Evolutionary conservation across 2,888 invertebrate species (phyloP).

Genomic region (Eumerus sabulonum): DNA sequence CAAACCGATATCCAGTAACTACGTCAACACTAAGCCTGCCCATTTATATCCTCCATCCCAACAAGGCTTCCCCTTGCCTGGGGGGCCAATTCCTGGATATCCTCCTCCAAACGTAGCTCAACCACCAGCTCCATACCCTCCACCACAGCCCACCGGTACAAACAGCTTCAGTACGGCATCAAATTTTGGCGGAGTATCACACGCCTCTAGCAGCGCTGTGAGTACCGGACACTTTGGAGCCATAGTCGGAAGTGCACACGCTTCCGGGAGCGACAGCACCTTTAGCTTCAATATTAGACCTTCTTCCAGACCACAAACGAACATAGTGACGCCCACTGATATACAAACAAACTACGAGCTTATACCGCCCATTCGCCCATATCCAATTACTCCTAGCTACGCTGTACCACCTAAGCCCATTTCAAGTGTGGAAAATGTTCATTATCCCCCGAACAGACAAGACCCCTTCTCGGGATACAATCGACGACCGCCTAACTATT

Average conservation of each 20-base stretch:
- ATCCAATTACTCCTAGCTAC: conserved; percentile 63
- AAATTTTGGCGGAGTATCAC: conserved; percentile 68
- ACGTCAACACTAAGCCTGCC: conserved; percentile 27
- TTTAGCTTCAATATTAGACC: conserved; percentile 77
- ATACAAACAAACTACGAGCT: conserved; percentile 69
- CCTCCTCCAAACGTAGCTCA: conserved; percentile 27
- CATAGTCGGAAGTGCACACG: conserved; percentile 74
- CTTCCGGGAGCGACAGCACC: conserved; percentile 75
- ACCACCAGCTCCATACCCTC: conserved; percentile 32
- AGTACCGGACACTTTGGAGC: conserved; percentile 74
- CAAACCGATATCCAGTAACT: not conserved
- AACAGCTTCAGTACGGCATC: conserved; percentile 70
- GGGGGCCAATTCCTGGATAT: conserved; percentile 3
- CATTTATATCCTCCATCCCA: conserved; percentile 15
- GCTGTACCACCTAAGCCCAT: conserved; percentile 55
- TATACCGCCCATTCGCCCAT: conserved; percentile 69
- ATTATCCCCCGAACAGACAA: conserved; percentile 72
- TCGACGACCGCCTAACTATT: conserved; percentile 31
- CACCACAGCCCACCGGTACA: conserved; percentile 39
- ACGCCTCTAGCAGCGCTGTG: conserved; percentile 74
- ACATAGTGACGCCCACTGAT: conserved; percentile 66
- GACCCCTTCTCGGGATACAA: conserved; percentile 55
- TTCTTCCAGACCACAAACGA: conserved; percentile 70
- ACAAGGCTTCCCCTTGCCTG: not conserved
- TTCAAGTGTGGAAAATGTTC: conserved; percentile 68